A percentile compares a stretch with the other conserved stretches of the same genome.
Evolutionary conservation across 2,113 vertebrate genomes (phyloP).

Genomic region (Embiotoca jacksoni): DNA sequence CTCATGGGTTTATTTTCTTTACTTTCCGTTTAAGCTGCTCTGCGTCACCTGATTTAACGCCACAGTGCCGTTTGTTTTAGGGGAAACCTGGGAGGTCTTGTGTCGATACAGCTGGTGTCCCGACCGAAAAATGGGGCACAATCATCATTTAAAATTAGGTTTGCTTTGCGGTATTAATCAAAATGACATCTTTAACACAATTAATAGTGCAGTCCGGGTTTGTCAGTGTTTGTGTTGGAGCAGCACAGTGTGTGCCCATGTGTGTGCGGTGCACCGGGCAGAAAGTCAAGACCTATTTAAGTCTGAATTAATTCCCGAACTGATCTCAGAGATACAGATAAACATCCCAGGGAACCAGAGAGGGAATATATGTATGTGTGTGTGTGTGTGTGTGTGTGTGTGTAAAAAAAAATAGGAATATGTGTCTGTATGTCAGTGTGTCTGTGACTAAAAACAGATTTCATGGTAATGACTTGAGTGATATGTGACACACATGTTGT

Average conservation of each 20-base stretch:
- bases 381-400: conserved; percentile 1
- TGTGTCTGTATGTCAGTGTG: no score
- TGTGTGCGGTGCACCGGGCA: conserved; percentile 6
- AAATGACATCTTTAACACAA: no score
- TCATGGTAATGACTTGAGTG: conserved; percentile 45
- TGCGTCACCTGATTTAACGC: no score
- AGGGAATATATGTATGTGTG: conserved; percentile 1
- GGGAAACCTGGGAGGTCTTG: no score
- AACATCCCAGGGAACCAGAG: conserved; percentile 25
- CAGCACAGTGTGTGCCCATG: neutral
- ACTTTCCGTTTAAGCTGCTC: no score
- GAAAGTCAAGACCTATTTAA: conserved; percentile 36
- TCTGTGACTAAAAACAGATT: conserved; percentile 54
- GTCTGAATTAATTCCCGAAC: conserved; percentile 56
- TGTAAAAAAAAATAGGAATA: neutral
- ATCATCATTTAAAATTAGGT: no score
- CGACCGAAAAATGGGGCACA: no score
- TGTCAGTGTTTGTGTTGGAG: neutral
- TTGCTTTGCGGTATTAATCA: no score
- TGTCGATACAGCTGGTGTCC: no score
- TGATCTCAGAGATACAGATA: conserved; percentile 55
- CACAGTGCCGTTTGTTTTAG: no score
- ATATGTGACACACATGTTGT: conserved; percentile 35
- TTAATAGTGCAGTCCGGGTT: no score
- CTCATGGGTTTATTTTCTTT: no score